Conservation (phyloP, 2,888 invertebrate species). For the Heliothis peltigera region DNA sequence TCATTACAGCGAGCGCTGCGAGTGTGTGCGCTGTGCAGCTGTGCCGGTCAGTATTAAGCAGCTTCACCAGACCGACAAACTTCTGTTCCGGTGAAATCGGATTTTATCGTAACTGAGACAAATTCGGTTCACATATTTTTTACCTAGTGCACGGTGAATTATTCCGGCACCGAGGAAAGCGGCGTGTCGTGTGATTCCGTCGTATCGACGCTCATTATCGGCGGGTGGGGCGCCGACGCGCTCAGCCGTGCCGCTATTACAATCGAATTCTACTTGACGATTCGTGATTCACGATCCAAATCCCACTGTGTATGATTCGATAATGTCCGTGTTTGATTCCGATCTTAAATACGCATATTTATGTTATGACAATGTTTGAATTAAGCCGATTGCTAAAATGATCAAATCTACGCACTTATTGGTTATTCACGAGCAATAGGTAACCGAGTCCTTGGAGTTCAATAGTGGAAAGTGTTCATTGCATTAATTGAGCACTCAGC, state of each 20-base stretch:
- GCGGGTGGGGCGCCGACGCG: conserved; percentile 68
- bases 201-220: conserved; percentile 81
- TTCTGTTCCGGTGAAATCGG: conserved; percentile 69
- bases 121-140: conserved; percentile 80
- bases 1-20: conserved; percentile 34
- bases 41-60: conserved; percentile 39
- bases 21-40: conserved; percentile 5
- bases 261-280: conserved; percentile 82
- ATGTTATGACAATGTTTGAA: conserved; percentile 8
- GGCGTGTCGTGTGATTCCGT: conserved; percentile 76
- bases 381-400: conserved; percentile 9
- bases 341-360: conserved; percentile 50
- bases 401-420: neutral
- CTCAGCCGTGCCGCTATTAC: conserved; percentile 80
- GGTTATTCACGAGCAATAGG: too few species aligned
- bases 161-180: conserved; percentile 65
- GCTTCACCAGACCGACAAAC: conserved; percentile 56
- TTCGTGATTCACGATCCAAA: conserved; percentile 83
- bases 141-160: conserved; percentile 74
- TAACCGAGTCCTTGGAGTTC: too few species aligned
- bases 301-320: conserved; percentile 74
- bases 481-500: neutral
- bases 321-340: conserved; percentile 56
- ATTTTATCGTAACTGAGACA: conserved; percentile 69
- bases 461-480: too few species aligned